phyloP scores from a whole-genome alignment of 2,888 invertebrate species.

The Agrochola macilenta region DNA sequence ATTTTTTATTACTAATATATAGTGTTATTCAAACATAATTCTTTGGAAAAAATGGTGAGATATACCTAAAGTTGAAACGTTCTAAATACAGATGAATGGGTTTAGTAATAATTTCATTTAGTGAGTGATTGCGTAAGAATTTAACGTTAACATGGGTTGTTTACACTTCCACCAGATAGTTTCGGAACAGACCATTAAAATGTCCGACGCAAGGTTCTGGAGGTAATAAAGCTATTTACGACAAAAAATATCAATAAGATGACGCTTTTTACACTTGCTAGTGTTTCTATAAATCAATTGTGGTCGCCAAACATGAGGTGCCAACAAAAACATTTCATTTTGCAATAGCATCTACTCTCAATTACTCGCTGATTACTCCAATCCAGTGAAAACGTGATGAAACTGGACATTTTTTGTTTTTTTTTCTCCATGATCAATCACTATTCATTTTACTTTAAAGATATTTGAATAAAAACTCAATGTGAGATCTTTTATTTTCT shows the following conservation, averaged over 20 bases:
- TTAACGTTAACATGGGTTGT: background rate
- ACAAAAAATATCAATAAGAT: conserved; percentile 53
- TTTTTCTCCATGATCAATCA: conserved; percentile 16
- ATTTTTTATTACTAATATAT: background rate
- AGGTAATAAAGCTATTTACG: conserved; percentile 15
- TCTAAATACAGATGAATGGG: background rate
- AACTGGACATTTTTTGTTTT: conserved; percentile 1
- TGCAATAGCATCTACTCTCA: conserved; percentile 43
- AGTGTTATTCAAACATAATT: background rate
- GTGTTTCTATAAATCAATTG: conserved; percentile 51
- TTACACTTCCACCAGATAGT: background rate
- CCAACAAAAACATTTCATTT: conserved; percentile 55
- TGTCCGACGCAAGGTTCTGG: conserved; percentile 7
- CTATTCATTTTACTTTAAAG: conserved; percentile 21
- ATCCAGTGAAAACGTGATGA: conserved; percentile 43
- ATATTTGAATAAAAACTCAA: conserved; percentile 42
- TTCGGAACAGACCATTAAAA: background rate
- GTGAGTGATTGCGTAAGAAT: background rate
- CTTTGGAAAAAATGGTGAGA: background rate
- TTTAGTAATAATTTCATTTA: background rate
- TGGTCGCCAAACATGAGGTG: conserved; percentile 23
- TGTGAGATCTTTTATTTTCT: conserved; percentile 21
- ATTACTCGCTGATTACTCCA: conserved; percentile 57
- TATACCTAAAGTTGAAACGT: background rate
- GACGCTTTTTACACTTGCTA: conserved; percentile 45